Evolutionary conservation across 1,140 invertebrate species (phyloP), one percentile per base, ranked within the genome.

Genomic region (Hetaerina americana): DNA sequence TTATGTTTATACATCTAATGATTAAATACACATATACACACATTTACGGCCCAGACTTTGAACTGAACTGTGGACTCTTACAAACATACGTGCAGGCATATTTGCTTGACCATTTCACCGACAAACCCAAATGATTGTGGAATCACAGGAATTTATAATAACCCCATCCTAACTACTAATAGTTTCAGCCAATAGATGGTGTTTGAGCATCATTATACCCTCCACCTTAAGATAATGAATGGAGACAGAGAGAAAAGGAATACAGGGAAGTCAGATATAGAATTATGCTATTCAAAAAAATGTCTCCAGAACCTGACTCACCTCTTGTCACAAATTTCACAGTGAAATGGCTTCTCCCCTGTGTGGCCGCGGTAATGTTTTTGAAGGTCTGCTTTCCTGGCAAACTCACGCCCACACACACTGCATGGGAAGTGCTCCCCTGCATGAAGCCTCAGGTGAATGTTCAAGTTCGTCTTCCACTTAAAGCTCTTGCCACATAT

Each of bases 331-430:
- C 67, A 68, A 3, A 24, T 28, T 15, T 68, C 67, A 28, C 67
- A 68, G 18, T 12, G 25, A 25, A 26, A 68, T 18, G 87, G 86
- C 40, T 84, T 82, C 74, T 88, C 87, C 0, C 87, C 84, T 0
- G 87, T 88, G 76, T 88, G 87, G 18, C 86, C 85, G 26, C 87
- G 78, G 67, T 86, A 75, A 76, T 88, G 87, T 10, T 86, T 80
- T 66, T 86, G 81, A 1, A 88, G 79, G 75, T 88, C 87, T 75
- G 83, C 83, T 25, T 76, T 82, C 75, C 85, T 83, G 10, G 84
- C 82, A 75, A 85, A 85, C 71, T 82, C 80, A 28, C 81, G 77
- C 8, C 83, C 83, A 74, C 82, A 83, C 24, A 76, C 71, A 68
- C 75, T 66, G 70, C 81, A 83, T 3, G 71, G 29, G 57, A 77